phyloP scores from a whole-genome alignment of 35 echinoderm and acorn worm genomes.

The Apostichopus japonicus region DNA sequence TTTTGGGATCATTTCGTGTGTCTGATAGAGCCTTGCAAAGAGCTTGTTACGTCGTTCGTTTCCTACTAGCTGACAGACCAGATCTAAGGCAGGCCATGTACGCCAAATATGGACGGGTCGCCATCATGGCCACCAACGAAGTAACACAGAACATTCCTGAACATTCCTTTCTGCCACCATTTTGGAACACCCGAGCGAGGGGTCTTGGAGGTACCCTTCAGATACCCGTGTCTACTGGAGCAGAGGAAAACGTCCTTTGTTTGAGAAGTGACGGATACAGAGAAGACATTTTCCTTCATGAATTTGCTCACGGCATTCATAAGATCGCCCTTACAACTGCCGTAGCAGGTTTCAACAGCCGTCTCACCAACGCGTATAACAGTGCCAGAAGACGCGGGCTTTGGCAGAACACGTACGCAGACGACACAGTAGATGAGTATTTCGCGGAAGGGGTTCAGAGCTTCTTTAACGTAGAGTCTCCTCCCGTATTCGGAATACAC shows the following conservation, averaged over 20 bases:
- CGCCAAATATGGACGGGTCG: constrained; percentile 64
- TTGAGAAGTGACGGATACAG: constrained; percentile 53
- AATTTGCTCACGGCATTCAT: constrained; percentile 77
- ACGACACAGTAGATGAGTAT: constrained; percentile 89
- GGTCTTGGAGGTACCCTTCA: constrained; percentile 87
- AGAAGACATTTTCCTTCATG: constrained; percentile 88
- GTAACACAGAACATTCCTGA: constrained; percentile 71
- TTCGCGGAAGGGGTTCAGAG: constrained; percentile 92
- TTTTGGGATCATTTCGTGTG: constrained; percentile 57
- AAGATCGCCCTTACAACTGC: constrained; percentile 70
- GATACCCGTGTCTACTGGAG: constrained; percentile 83
- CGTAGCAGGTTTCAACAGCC: constrained; percentile 25
- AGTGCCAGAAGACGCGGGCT: constrained; percentile 68
- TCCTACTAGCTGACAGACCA: constrained; percentile 65
- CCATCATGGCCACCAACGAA: constrained; percentile 75
- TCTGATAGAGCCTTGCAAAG: constrained; percentile 66
- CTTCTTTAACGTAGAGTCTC: constrained; percentile 78
- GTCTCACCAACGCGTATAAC: constrained; percentile 73
- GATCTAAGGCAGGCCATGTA: constrained; percentile 76
- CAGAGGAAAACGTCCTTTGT: constrained; percentile 91
- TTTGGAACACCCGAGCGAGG: constrained; percentile 51
- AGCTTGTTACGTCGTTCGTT: constrained; percentile 79
- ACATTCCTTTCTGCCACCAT: constrained; percentile 65
- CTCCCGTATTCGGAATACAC: constrained; percentile 52
- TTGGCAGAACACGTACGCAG: constrained; percentile 76